phyloP scores from a whole-genome alignment of 2,113 vertebrate species.

The Vidua chalybeata region DNA sequence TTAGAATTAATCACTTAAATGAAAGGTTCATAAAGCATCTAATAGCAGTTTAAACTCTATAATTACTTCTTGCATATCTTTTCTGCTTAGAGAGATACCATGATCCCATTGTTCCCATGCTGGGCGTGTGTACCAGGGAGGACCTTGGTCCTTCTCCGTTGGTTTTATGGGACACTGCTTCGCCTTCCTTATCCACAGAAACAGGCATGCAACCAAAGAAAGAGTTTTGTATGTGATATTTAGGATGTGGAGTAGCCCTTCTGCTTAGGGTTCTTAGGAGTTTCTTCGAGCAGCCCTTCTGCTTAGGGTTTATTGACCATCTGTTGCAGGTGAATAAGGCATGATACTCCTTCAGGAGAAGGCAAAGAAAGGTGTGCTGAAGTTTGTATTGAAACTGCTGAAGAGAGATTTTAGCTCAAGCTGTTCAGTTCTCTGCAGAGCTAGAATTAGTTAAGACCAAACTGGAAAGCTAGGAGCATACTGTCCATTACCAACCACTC shows the following conservation, averaged over 20 bases:
- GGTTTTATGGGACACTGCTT: background rate
- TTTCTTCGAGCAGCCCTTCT: background rate
- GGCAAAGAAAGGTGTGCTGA: background rate
- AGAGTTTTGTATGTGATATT: background rate
- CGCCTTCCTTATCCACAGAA: background rate
- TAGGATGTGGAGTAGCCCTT: background rate
- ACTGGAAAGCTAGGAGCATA: background rate
- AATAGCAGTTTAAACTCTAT: background rate
- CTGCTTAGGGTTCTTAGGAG: background rate
- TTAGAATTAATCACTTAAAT: background rate
- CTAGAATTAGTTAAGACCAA: background rate
- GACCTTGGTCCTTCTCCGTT: fast-evolving
- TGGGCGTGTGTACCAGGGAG: fast-evolving
- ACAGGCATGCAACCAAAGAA: background rate
- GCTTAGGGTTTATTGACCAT: background rate
- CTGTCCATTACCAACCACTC: background rate
- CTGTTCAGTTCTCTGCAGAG: background rate
- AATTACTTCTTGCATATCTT: background rate
- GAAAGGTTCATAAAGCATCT: background rate
- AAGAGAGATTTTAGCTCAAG: background rate
- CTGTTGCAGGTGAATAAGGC: background rate
- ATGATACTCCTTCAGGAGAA: background rate
- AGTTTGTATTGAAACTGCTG: background rate
- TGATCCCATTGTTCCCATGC: fast-evolving
- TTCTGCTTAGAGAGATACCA: background rate